phyloP scores from a whole-genome alignment of 2,113 vertebrate species.

The Bambusicola thoracicus region DNA sequence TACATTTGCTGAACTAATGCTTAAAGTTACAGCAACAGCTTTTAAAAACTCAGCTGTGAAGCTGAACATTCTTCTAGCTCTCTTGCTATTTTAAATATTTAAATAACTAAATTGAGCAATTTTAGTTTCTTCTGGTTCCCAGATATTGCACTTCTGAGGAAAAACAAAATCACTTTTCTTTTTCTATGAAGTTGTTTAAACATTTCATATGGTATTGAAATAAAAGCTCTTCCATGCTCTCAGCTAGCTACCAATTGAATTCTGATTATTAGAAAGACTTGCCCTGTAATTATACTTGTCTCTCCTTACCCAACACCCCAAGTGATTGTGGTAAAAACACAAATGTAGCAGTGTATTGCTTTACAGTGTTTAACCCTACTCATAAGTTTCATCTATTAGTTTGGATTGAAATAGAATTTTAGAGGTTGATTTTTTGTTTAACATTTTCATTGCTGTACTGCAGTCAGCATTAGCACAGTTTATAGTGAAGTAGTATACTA shows the following conservation, averaged over 20 bases:
- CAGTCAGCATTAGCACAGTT: not conserved
- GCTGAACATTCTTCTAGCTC: not conserved
- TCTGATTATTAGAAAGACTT: not conserved
- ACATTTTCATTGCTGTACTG: not conserved
- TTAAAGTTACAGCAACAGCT: not conserved
- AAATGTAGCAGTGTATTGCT: not conserved
- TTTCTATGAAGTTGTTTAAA: not conserved
- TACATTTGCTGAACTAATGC: not conserved
- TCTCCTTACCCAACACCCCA: not conserved
- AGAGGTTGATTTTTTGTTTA: not conserved
- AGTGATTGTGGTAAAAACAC: not conserved
- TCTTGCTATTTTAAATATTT: not conserved
- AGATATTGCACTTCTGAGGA: not conserved
- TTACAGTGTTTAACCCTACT: conserved; percentile 1
- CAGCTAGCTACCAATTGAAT: not conserved
- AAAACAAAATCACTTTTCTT: not conserved
- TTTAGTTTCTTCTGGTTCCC: not conserved
- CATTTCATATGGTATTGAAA: not conserved
- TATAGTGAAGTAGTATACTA: not conserved
- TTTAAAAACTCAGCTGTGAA: not conserved
- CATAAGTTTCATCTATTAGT: not conserved
- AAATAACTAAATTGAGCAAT: not conserved
- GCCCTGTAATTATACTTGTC: not conserved
- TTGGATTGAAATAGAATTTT: not conserved
- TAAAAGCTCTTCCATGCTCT: not conserved